phyloP scores from a whole-genome alignment of 2,797 vertebrate species.

The Enteromius trimaculatus region DNA sequence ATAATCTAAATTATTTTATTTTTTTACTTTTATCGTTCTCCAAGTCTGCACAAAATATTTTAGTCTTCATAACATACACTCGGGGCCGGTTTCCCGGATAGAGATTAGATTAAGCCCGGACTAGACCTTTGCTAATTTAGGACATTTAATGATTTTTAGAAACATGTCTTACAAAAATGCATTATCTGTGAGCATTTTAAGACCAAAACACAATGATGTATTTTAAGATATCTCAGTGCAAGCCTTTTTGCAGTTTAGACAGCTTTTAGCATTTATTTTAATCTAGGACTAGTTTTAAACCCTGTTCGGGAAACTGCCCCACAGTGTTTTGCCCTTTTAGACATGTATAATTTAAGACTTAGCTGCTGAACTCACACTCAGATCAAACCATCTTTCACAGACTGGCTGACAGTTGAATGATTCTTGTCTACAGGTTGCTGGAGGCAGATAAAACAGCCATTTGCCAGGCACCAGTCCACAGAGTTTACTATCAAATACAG shows the following conservation, averaged over 20 bases:
- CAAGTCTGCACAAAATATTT: not conserved
- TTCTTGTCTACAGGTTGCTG: conserved; percentile 78
- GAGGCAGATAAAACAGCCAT: conserved; percentile 86
- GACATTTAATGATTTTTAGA: no score
- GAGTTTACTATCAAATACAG: conserved; percentile 89
- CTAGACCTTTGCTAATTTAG: no score
- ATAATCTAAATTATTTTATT: not conserved
- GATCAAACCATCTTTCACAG: conserved; percentile 19
- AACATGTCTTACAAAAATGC: no score
- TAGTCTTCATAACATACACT: not conserved
- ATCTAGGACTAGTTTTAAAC: no score
- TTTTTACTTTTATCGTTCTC: not conserved
- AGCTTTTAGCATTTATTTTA: no score
- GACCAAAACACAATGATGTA: no score
- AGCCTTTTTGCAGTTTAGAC: no score
- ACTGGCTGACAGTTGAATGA: conserved; percentile 11
- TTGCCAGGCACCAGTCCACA: conserved; percentile 81
- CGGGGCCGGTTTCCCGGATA: no score
- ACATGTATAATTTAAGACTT: conserved; percentile 23
- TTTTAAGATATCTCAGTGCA: no score
- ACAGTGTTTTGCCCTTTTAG: not conserved
- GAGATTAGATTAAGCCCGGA: no score
- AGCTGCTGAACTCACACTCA: not conserved
- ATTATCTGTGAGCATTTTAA: no score
- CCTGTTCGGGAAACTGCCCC: no score